A percentile compares a stretch with the other conserved stretches of the same genome.
Conservation (phyloP, 2,797 vertebrate species). For the Urosaurus nigricauda region DNA sequence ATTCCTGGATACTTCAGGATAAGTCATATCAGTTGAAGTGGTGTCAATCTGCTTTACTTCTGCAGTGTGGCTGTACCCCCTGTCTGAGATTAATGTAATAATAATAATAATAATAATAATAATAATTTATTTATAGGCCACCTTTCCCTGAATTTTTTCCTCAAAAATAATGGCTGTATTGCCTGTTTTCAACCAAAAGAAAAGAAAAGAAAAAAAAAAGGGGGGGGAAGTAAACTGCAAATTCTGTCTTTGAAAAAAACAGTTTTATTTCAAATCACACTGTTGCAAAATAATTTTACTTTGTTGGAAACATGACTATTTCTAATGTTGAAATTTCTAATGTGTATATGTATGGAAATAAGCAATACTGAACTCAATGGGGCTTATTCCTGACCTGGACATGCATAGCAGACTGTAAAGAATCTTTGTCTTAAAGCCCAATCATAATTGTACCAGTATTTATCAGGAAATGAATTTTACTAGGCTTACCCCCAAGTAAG, state of each 20-base stretch:
- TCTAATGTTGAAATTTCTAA: background rate
- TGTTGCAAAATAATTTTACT: background rate
- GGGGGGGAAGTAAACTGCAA: background rate
- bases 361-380: background rate
- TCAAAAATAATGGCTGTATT: background rate
- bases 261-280: background rate
- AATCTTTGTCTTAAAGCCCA: background rate
- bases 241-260: background rate
- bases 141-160: too few species aligned
- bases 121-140: too few species aligned
- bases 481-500: too few species aligned
- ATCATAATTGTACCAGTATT: background rate
- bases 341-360: background rate
- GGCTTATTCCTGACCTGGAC: background rate
- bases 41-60: too few species aligned
- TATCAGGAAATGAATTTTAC: background rate
- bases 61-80: too few species aligned
- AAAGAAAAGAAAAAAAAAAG: background rate
- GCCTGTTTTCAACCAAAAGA: background rate
- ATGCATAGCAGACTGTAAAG: background rate
- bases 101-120: too few species aligned
- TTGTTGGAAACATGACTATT: background rate
- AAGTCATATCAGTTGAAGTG: too few species aligned
- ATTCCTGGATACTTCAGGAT: too few species aligned
- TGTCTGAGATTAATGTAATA: background rate